Percentiles rank a stretch among this genome's conserved stretches.
phyloP scores from a whole-genome alignment of 2,113 vertebrate genomes.

The Pangasianodon hypophthalmus region DNA sequence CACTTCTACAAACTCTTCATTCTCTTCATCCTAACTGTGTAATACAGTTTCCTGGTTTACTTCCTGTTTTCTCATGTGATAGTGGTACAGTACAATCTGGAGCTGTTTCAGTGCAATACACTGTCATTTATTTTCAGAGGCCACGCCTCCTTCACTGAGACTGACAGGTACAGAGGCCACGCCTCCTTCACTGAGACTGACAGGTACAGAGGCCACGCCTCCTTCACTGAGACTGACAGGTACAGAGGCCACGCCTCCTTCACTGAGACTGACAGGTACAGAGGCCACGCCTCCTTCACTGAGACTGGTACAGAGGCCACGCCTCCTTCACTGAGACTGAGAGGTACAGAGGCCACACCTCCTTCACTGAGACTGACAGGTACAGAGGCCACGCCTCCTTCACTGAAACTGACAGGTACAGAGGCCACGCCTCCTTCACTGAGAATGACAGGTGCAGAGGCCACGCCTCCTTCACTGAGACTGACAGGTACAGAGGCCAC shows the following conservation, averaged over 20 bases:
- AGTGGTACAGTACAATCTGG: neutral
- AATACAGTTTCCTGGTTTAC: neutral
- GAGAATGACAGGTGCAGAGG: neutral
- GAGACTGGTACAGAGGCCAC: neutral
- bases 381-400: neutral
- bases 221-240: neutral
- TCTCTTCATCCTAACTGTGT: neutral
- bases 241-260: neutral
- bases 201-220: neutral
- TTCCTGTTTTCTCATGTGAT: neutral
- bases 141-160: neutral
- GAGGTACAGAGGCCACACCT: neutral
- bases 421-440: neutral
- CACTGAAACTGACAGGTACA: neutral
- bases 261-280: neutral
- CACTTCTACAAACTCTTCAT: conserved; percentile 2
- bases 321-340: neutral
- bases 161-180: neutral
- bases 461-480: neutral
- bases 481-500: neutral
- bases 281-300: neutral
- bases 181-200: neutral
- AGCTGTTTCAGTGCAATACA: neutral
- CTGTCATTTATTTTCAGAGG: neutral
- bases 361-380: neutral